phyloP scores from a whole-genome alignment of 2,888 invertebrate genomes.

The Cryptocheilus praepositus region DNA sequence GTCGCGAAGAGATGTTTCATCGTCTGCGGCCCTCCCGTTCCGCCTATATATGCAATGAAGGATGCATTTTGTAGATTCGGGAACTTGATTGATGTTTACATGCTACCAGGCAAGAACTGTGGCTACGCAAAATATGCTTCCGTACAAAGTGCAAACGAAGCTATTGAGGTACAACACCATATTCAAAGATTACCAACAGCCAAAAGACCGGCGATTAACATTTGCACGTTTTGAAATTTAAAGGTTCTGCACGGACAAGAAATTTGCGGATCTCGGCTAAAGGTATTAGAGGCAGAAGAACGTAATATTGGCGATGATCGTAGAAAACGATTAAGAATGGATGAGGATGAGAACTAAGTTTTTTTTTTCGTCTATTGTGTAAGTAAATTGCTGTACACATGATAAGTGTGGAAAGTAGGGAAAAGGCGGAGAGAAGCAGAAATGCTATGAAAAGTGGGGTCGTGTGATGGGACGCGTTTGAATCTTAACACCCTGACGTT shows the following conservation, averaged over 20 bases:
- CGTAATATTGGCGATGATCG: conserved; percentile 73
- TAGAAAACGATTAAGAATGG: conserved; percentile 71
- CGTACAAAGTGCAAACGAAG: conserved; percentile 84
- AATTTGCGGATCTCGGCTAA: conserved; percentile 88
- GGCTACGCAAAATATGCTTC: conserved; percentile 93
- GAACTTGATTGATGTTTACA: conserved; percentile 91
- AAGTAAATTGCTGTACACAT: conserved; percentile 60
- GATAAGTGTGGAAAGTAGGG: conserved; percentile 34
- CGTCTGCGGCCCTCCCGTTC: conserved; percentile 76
- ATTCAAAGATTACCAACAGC: too few relatives aligned
- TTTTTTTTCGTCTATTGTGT: conserved; percentile 61
- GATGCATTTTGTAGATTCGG: conserved; percentile 95
- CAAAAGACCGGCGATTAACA: conserved; percentile 10
- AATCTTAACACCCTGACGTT: conserved; percentile 55
- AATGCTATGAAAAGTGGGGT: conserved; percentile 6
- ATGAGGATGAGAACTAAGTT: conserved; percentile 71
- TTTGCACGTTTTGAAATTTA: conserved; percentile 13
- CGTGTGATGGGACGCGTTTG: conserved; percentile 21
- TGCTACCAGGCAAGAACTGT: conserved; percentile 92
- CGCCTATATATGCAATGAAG: conserved; percentile 86
- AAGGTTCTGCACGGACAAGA: conserved; percentile 88
- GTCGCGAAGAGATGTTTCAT: conserved; percentile 79
- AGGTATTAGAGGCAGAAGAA: conserved; percentile 93
- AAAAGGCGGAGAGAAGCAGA: conserved; percentile 24
- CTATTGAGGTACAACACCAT: conserved; percentile 82